phyloP scores from a whole-genome alignment of 1,140 invertebrate species.

The Eumeta japonica region DNA sequence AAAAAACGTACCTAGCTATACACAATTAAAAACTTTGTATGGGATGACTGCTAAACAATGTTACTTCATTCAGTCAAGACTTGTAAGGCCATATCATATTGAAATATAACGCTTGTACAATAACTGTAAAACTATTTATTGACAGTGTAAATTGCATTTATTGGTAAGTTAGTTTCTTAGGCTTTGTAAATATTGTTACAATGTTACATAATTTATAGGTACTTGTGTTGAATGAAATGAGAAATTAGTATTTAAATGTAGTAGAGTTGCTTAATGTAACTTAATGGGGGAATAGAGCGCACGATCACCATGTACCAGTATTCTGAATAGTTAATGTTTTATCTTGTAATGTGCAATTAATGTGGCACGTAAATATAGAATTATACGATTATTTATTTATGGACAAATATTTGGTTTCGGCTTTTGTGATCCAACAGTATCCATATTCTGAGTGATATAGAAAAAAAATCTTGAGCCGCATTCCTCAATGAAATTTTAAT shows the following conservation, averaged over 20 bases:
- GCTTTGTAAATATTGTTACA: slow-evolving; percentile 59
- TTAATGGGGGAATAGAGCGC: background rate
- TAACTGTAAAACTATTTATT: slow-evolving; percentile 41
- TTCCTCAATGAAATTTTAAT: too few species aligned
- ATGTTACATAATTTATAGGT: slow-evolving; percentile 58
- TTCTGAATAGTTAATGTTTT: slow-evolving; percentile 39
- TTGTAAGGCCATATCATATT: slow-evolving; percentile 51
- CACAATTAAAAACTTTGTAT: slow-evolving; percentile 42
- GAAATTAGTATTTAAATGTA: slow-evolving; percentile 42
- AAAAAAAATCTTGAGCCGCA: too few species aligned
- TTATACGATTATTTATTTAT: too few species aligned
- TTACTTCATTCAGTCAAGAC: slow-evolving; percentile 28
- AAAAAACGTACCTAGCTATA: too few species aligned
- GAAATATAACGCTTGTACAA: slow-evolving; percentile 53
- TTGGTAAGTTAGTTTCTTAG: slow-evolving; percentile 50
- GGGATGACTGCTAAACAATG: slow-evolving; percentile 32
- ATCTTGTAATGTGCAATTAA: slow-evolving; percentile 45
- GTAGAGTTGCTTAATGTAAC: slow-evolving; percentile 39
- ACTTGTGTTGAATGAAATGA: slow-evolving; percentile 31
- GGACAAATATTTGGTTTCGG: too few species aligned
- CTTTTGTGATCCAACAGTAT: too few species aligned
- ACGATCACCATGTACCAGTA: too few species aligned
- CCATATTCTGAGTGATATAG: too few species aligned
- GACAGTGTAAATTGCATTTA: slow-evolving; percentile 54
- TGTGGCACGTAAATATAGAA: slow-evolving; percentile 31